A percentile compares a stretch with the other conserved stretches of the same genome.
Evolutionary conservation across 2,888 invertebrate species (phyloP).

Genomic region (Conchocele bisecta): DNA sequence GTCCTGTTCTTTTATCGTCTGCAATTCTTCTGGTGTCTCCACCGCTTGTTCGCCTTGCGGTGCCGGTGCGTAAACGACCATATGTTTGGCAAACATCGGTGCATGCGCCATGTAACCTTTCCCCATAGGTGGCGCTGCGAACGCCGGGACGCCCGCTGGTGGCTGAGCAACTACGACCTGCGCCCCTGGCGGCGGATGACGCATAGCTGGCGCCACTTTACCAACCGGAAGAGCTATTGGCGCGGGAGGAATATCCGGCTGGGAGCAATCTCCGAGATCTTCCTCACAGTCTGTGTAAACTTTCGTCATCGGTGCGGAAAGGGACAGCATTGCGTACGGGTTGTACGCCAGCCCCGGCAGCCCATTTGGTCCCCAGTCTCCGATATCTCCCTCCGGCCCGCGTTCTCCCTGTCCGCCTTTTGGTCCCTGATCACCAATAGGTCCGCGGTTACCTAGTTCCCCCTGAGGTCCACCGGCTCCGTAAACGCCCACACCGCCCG

Average conservation of each 20-base stretch:
- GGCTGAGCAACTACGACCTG: conserved; percentile 30
- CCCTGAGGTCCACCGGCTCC: conserved; percentile 40
- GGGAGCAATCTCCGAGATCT: conserved; percentile 4
- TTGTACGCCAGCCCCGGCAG: conserved; percentile 47
- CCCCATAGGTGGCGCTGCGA: background rate
- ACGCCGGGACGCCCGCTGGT: background rate
- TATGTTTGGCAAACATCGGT: too few species aligned
- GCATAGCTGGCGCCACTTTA: conserved; percentile 22
- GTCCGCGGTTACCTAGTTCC: conserved; percentile 37
- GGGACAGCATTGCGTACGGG: conserved; percentile 27
- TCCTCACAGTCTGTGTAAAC: conserved; percentile 12
- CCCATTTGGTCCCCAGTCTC: conserved; percentile 41
- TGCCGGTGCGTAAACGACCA: too few species aligned
- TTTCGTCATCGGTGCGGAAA: conserved; percentile 8
- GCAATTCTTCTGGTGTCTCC: too few species aligned
- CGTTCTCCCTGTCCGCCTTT: conserved; percentile 40
- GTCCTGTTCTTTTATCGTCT: too few species aligned
- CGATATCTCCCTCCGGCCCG: conserved; percentile 34
- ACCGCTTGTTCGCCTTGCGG: too few species aligned
- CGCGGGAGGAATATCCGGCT: background rate
- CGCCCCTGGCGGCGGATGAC: conserved; percentile 43
- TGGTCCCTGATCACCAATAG: conserved; percentile 28
- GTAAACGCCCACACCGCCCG: conserved; percentile 45
- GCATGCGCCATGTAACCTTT: too few species aligned
- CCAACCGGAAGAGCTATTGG: background rate